Evolutionary conservation across 2,888 invertebrate genomes (phyloP), one percentile per base, ranked within the genome.

Genomic region (Tipula confusa): DNA sequence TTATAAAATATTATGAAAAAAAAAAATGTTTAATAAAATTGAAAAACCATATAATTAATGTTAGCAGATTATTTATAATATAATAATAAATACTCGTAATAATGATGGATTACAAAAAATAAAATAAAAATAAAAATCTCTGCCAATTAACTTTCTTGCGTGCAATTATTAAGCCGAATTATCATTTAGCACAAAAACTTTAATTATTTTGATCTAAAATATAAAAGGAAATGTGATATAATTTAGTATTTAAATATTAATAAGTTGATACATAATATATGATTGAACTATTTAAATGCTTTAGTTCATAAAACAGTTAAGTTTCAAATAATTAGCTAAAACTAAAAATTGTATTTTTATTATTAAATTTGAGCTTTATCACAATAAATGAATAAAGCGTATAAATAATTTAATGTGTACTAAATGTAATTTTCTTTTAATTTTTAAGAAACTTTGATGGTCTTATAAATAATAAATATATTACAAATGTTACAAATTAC

Each of bases 191-290:
- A 64, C 64, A 64, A 64, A 24, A 64, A 64, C 64, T 64, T 64
- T 64, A 64, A 64, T 64, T 64, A 64, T 64, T 64, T 64, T 64
- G 64, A 24, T 64, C 64, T 64, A 64, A 64, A 64, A 64, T 64
- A 64, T 64, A 64, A 64, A n/a, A 64, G 64, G 64, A 64, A 64
- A 64, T 64, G 64, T 64, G 64, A 64, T 64, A 64, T 64, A 64
- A 64, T 64, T 64, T 64, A 64, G 64, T 64, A 24, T 9, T 64
- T 24, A 64, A 64, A 64, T 64, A 64, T 24, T 24, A 64, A 24
- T 64, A 64, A 64, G 64, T 64, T 64, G 24, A 64, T 64, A 43
- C 4, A 43, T n/a, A n/a, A n/a, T 36, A 15, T 64, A 64, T 64
- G 9, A 64, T 64, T 64, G 64, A 64, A 64, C 24, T 64, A 64